Base-by-base conservation (phyloP, 2,888 invertebrate genomes). In the Patella ulyssiponensis region DNA sequence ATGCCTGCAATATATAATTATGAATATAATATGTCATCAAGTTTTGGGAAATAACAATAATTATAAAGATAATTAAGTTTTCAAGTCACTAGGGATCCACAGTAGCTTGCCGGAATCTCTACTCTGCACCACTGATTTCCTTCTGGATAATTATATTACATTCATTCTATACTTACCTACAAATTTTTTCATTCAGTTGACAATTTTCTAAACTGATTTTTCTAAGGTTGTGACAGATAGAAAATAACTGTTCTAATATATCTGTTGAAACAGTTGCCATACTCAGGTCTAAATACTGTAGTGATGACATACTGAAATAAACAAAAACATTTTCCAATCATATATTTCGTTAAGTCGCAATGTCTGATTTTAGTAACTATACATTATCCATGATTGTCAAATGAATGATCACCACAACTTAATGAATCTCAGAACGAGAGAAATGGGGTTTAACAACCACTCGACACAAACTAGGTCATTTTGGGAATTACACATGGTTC, bases 181-280 rank as follows among this genome's bases (percentile, higher is more conserved):
- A 95, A 33, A 95, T 94, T 1, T 92, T 92, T 80, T 94, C 93
- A 84, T 94, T 94, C 0, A 97, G 80, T 12, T 91, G 91, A 27
- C 96, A 94, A 86, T 95, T 95, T 91, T 98, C 98, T 76, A 98
- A 91, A 85, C 97, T 97, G 4, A 98, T 92, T 90, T 97, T 97
- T 88, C 94, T 94, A 54, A 98, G 92, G 15, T 93, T 92, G 7
- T 93, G 93, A 91, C 97, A 97, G 9, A 94, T 93, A 1, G 92
- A 91, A 56, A 98, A 93, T n/a, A 94, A 83, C 70, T 91, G 85
- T 70, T 88, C 89, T 52, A 92, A 80, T 7, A 87, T 84, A 58
- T 82, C 75, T 17, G 92, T 86, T 20, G 94, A 93, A 53, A 96
- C 93, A 0, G 94, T 93, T 0, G 95, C 94, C 95, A 97, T 95